phyloP scores from a whole-genome alignment of 2,888 invertebrate species.

The Automeris io region DNA sequence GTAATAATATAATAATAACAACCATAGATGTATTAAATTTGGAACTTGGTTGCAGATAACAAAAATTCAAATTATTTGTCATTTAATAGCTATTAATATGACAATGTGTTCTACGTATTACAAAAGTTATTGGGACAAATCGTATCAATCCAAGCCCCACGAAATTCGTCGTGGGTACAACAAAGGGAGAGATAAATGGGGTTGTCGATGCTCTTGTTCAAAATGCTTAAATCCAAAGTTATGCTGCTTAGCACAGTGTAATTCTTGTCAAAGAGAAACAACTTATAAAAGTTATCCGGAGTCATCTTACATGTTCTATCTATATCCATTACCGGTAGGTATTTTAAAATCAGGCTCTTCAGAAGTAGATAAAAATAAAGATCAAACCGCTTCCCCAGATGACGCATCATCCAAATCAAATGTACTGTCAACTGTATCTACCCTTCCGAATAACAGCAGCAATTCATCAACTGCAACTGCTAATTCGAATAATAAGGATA shows the following conservation, averaged over 20 bases:
- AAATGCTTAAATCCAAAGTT: not conserved
- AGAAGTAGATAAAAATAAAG: too few relatives aligned
- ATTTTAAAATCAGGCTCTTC: too few relatives aligned
- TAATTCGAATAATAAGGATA: too few relatives aligned
- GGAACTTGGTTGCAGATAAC: not conserved
- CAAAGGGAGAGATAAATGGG: not conserved
- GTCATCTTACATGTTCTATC: not conserved
- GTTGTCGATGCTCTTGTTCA: not conserved
- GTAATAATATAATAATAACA: not conserved
- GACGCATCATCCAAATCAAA: not conserved
- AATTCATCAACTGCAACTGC: too few relatives aligned
- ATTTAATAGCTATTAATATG: not conserved
- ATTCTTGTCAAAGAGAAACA: not conserved
- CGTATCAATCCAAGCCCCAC: not conserved
- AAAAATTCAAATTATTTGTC: not conserved
- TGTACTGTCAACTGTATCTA: too few relatives aligned
- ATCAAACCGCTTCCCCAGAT: too few relatives aligned
- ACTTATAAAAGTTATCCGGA: too few relatives aligned
- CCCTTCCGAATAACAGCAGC: too few relatives aligned
- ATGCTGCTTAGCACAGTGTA: not conserved
- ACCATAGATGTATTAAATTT: not conserved
- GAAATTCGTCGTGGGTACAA: not conserved
- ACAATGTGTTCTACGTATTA: not conserved
- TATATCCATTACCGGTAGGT: conserved; percentile 13
- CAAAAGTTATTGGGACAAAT: not conserved